phyloP scores from a whole-genome alignment of 1,140 invertebrate genomes.

The Drosophila pectinifera region DNA sequence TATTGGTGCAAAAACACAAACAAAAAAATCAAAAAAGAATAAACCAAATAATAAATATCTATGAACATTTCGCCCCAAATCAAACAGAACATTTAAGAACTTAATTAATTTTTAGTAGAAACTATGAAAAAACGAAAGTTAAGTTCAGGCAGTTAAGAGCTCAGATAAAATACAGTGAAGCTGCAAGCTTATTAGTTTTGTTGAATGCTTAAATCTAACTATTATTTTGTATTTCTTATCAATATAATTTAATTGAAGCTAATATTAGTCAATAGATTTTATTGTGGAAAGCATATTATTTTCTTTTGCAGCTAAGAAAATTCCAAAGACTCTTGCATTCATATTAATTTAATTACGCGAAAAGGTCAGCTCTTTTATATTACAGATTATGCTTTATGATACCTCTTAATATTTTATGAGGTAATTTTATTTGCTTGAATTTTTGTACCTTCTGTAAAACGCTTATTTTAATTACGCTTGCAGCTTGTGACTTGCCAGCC shows the following conservation, averaged over 20 bases:
- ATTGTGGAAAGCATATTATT: background rate
- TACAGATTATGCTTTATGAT: background rate
- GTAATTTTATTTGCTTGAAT: background rate
- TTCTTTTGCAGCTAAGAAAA: no score
- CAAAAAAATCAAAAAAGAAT: conserved; percentile 37
- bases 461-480: conserved; percentile 20
- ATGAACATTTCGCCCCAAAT: conserved; percentile 24
- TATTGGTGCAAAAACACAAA: conserved; percentile 77
- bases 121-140: no score
- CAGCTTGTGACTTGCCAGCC: conserved; percentile 45
- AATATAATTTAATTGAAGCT: background rate
- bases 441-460: background rate
- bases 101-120: background rate
- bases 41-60: conserved; percentile 34
- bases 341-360: no score
- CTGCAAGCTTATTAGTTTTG: conserved; percentile 36
- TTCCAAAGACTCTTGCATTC: no score
- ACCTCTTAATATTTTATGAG: background rate
- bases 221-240: background rate
- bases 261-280: background rate
- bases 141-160: background rate
- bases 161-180: conserved; percentile 50
- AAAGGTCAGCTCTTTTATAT: no score
- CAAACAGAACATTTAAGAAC: conserved; percentile 3
- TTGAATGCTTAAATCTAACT: background rate